Evolutionary conservation across 1,140 invertebrate species (phyloP).

Genomic region (Phortica variegata): DNA sequence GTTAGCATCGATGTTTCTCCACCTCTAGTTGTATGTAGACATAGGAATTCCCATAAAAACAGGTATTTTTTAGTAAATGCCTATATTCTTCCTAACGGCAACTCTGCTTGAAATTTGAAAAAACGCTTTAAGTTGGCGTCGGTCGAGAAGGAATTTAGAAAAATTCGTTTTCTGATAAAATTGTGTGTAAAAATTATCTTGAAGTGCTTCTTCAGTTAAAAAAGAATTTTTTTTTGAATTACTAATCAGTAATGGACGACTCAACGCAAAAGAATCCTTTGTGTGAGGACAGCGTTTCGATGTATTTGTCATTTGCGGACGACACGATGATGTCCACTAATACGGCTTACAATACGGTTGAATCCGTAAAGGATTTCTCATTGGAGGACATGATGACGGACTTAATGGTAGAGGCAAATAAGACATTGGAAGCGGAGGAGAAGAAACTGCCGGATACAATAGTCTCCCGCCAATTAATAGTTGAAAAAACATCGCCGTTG

Average conservation of each 20-base stretch:
- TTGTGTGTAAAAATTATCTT: not conserved
- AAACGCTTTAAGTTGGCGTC: too few relatives aligned
- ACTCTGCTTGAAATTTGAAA: too few relatives aligned
- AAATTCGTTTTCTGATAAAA: not conserved
- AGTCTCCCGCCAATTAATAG: not conserved
- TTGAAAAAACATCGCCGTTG: conserved; percentile 27
- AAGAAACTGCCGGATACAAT: conserved; percentile 18
- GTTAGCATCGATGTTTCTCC: too few relatives aligned
- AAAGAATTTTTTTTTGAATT: too few relatives aligned
- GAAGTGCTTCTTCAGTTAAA: too few relatives aligned
- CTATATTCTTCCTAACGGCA: too few relatives aligned
- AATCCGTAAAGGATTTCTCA: conserved; percentile 7
- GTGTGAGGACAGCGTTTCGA: conserved; percentile 33
- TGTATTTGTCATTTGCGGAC: conserved; percentile 49
- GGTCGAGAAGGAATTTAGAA: too few relatives aligned
- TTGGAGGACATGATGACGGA: conserved; percentile 16
- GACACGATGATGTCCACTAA: conserved; percentile 29
- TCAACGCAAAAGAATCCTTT: conserved; percentile 26
- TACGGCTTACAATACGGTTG: conserved; percentile 27
- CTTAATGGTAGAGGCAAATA: conserved; percentile 20
- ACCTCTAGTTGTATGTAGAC: too few relatives aligned
- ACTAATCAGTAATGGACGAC: conserved; percentile 43
- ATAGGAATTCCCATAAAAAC: too few relatives aligned
- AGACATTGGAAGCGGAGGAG: conserved; percentile 17
- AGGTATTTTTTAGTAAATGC: too few relatives aligned